Evolutionary conservation across 2,113 vertebrate genomes (phyloP).

Genomic region (Turnix velox): DNA sequence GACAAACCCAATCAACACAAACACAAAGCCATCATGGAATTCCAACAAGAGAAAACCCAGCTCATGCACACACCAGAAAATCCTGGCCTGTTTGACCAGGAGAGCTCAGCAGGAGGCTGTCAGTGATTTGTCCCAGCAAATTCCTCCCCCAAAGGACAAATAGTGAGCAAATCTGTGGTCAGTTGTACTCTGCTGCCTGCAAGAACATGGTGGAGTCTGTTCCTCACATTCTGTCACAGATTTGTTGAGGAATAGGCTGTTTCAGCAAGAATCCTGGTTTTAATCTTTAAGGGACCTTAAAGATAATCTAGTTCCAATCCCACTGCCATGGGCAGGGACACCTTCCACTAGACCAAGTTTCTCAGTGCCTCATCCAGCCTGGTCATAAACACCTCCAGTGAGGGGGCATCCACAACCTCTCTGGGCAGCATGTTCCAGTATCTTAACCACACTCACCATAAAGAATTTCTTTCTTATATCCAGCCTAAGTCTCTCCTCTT

Average conservation of each 20-base stretch:
- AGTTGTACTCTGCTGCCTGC: background rate
- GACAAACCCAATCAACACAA: slow-evolving; percentile 22
- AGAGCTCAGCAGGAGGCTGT: background rate
- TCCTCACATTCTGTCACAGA: background rate
- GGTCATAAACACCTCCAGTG: too few relatives aligned
- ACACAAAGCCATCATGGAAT: slow-evolving; percentile 17
- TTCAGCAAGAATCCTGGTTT: background rate
- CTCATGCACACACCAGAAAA: slow-evolving; percentile 27
- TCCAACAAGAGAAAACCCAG: slow-evolving; percentile 52
- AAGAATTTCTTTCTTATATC: too few relatives aligned
- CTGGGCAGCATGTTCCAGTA: too few relatives aligned
- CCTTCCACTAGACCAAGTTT: too few relatives aligned
- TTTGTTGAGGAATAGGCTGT: background rate
- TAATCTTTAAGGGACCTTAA: too few relatives aligned
- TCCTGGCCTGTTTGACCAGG: background rate
- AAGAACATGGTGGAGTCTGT: background rate
- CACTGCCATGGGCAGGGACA: too few relatives aligned
- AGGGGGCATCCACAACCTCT: too few relatives aligned
- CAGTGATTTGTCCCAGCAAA: background rate
- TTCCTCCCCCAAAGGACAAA: background rate
- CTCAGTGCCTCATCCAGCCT: too few relatives aligned
- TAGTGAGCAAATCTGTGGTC: background rate
- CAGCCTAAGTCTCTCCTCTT: too few relatives aligned
- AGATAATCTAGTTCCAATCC: too few relatives aligned
- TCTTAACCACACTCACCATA: too few relatives aligned